Evolutionary conservation across 1,140 invertebrate genomes (phyloP), one percentile per base, ranked within the genome.

Genomic region (Probaryconus sp.): DNA sequence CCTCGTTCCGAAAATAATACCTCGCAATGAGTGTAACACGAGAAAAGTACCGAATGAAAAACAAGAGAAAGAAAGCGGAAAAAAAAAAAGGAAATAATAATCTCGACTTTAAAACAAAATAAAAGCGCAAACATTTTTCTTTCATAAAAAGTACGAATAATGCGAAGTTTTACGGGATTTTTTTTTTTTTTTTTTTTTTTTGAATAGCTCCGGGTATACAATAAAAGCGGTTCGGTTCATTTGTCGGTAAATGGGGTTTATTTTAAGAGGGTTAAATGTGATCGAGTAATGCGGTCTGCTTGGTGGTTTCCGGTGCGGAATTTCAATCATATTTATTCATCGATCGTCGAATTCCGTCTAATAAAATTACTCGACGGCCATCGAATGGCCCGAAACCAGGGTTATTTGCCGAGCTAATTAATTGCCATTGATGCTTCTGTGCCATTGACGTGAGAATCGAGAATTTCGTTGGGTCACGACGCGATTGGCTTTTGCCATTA

Each of bases 321-420:
- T 70, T 56, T 63, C 58, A 63, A 56, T 56, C 67, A 70, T 51
- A 71, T 71, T 71, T 71, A 71, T 64, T 51, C 68, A 43, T 48
- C 17, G 58, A 16, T 43, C n/a, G 33, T 50, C 42, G 13, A 64
- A 53, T 71, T 24, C 35, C 17, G 24, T 37, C 56, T 60, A 60
- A 47, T 70, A 53, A 70, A 55, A 70, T 61, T 37, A 55, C 38
- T 48, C 40, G 30, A 40, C 21, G 33, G 33, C 40, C 30, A 55
- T 33, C 31, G 55, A 45, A 56, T 28, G 43, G 35, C 51, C 40
- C 24, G n/a, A n/a, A n/a, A n/a, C 18, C 11, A 13, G 13, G 42
- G 51, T 40, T 72, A 60, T 72, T 72, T 72, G 51, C 53, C 7
- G 21, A 51, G 47, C 69, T 72, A 72, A 72, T 72, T 64, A 72